Evolutionary conservation across 2,797 vertebrate species (phyloP), one percentile per base, ranked within the genome.

Genomic region (Cephalopachus bancanus): DNA sequence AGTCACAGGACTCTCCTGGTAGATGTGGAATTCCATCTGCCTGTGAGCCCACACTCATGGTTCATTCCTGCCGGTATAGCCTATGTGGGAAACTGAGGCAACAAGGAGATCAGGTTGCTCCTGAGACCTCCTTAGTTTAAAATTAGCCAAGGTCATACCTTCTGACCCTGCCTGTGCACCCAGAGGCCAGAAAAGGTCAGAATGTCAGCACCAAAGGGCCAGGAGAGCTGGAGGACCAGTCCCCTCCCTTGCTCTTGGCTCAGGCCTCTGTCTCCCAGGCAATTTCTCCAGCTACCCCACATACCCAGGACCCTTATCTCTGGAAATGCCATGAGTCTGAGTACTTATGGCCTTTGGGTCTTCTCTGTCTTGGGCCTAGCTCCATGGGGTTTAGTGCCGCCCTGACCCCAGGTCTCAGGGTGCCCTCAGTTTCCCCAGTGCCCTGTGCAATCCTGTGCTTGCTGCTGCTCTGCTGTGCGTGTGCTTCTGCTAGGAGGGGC

Each of bases 401-500:
- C 44, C 57, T 0, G 7, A 15, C 59, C 74, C 59, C 5, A 15
- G 44, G 28, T 20, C 0, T 1, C 20, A 17, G 55, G 76, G 17
- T 0, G 0, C 57, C 62, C 44, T n/a, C 0, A 0, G 24, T 6
- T 24, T 51, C 49, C 72, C 81, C 1, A 0, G 24, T 24, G 57
- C 78, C 89, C 95, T 19, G 72, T 96, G 91, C 97, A 96, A 95
- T 75, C 94, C 94, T 96, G 14, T 51, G 78, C 59, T 74, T 96
- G 92, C 92, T 19, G 44, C 97, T 75, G 95, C 94, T 74, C 57
- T 92, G 89, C 88, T 44, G 10, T 33, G 79, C 26, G 60, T 96
- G 69, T 92, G 97, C 95, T 98, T 97, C 60, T 96, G 79, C 69
- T 69, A 44, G 90, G 87, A 51, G 95, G 92, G 84, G 16, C 49